Base-by-base conservation (phyloP, 2,797 vertebrate genomes). In the Micromesistius poutassou region DNA sequence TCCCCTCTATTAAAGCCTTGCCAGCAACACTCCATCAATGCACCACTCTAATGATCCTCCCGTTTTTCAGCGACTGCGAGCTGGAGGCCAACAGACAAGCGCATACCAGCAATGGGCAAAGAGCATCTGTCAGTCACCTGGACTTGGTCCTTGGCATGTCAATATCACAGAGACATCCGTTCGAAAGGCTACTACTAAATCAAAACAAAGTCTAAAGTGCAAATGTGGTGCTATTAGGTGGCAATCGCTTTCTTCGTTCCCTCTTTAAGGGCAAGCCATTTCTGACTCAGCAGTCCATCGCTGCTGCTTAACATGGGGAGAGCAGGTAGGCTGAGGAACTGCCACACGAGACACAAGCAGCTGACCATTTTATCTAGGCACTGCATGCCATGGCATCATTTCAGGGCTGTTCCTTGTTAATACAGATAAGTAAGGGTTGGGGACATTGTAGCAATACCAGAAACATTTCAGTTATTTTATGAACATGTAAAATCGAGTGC, bases 251-350 rank as follows among this genome's bases (percentile, higher is more conserved):
- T 62, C 46, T 50, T 72, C 74, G 71, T 74, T 77, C 70, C 36
- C 30, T 35, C 13, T 42, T 77, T 13, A 72, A 46, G 22, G 6
- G 35, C 79, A 78, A 75, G 22, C 30, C 30, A 40, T 30, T 36
- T 82, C 46, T 55, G 83, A 87, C 78, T 81, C 78, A 81, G 76
- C 78, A 78, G 70, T 79, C 71, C n/a, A 4, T 30, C 38, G 25
- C 5, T 5, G 8, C 62, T 0, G 70, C 25, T 5, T 25, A 70
- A 30, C 42, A 28, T 1, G 0, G 71, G 30, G 4, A 8, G 9
- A 25, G 36, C 46, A 74, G 33, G 40, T 3, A 1, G 78, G 38
- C 2, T 16, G 7, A 38, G 75, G 62, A 74, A 66, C 40, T 73
- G 75, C 66, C 25, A 71, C 31, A 19, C 30, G 22, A 35, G 9